Percentiles rank a stretch among this genome's conserved stretches.
Evolutionary conservation across 1,140 invertebrate species (phyloP).

Genomic region (Drosophila malerkotliana): DNA sequence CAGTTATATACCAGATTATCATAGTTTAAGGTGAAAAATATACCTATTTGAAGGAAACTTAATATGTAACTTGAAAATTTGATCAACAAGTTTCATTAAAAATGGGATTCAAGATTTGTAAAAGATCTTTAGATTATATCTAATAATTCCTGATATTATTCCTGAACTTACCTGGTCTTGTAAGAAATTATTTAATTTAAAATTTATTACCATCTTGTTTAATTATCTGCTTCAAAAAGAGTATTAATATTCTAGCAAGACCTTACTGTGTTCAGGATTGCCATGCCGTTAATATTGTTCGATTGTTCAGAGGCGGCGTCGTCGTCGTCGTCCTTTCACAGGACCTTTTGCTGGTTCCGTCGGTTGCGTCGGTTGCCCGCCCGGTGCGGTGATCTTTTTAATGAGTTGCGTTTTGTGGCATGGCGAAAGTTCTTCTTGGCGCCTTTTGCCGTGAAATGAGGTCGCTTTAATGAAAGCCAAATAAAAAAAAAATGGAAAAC

Average conservation of each 20-base stretch:
- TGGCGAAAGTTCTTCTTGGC: conserved; percentile 65
- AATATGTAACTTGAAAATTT: no score
- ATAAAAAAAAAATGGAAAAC: conserved; percentile 5
- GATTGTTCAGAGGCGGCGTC: conserved; percentile 64
- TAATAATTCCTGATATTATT: background rate
- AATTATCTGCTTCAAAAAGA: background rate
- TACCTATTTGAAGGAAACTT: background rate
- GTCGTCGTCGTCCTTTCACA: conserved; percentile 20
- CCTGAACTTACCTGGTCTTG: background rate
- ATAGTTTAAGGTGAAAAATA: background rate
- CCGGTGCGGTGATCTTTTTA: conserved; percentile 72
- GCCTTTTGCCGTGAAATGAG: conserved; percentile 69
- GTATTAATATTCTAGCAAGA: conserved; percentile 4
- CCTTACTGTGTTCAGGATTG: conserved; percentile 33
- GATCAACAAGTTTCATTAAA: no score
- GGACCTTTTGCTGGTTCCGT: conserved; percentile 26
- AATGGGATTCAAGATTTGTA: no score
- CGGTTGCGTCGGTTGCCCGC: conserved; percentile 34
- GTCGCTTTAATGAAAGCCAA: conserved; percentile 38
- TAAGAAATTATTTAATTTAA: no score
- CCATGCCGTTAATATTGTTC: conserved; percentile 74
- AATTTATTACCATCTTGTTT: background rate
- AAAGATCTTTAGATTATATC: no score
- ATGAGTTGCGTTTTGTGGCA: conserved; percentile 75
- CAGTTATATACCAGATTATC: background rate